A percentile compares a stretch with the other conserved stretches of the same genome.
These are phyloP conservation scores for Artemisiospiza belli DNA, from an alignment of 2,113 vertebrate species.

Conservation along the genomic window DNA sequence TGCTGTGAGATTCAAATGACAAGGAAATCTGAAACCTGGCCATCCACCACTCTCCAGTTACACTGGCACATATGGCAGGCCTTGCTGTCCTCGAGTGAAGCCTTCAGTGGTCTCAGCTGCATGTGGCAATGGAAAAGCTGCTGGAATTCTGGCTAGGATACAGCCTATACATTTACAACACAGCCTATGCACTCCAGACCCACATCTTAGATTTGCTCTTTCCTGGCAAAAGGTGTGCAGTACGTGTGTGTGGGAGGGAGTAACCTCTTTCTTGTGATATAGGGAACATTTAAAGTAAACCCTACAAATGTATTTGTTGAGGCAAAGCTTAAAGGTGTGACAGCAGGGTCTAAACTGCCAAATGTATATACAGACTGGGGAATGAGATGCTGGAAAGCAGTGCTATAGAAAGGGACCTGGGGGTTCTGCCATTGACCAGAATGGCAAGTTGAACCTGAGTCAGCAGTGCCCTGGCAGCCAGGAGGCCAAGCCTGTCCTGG, in stretches of 20 bases:
- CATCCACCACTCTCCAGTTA: neutral
- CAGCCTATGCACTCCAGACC: neutral
- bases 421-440: no score
- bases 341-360: neutral
- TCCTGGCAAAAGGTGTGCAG: neutral
- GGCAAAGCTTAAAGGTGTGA: neutral
- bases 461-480: neutral
- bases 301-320: neutral
- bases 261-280: neutral
- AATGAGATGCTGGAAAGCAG: neutral
- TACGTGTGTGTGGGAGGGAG: no score
- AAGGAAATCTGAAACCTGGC: neutral
- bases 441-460: accelerated
- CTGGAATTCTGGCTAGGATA: neutral
- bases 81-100: neutral
- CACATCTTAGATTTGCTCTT: neutral
- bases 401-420: neutral
- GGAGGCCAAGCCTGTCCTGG: accelerated
- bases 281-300: neutral
- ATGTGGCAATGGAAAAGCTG: neutral
- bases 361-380: neutral
- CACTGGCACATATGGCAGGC: neutral
- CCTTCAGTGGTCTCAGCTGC: neutral
- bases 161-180: neutral
- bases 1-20: neutral